A percentile compares a stretch with the other conserved stretches of the same genome.
These are phyloP conservation scores for Actinopyga echinites DNA, from an alignment of 53 echinoderm and acorn worm genomes.

Conservation along the genomic window DNA sequence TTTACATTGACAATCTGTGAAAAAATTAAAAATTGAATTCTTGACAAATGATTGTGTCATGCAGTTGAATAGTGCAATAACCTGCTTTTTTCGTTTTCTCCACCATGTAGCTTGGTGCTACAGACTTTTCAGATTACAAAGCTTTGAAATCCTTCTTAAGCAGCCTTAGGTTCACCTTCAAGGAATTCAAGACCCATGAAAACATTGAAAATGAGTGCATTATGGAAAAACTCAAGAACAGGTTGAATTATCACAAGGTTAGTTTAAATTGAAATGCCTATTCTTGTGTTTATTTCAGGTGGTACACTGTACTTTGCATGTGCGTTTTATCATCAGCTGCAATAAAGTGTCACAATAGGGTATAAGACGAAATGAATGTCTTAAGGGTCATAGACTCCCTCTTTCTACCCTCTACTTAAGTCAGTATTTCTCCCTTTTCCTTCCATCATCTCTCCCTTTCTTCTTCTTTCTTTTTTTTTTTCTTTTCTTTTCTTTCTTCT, in stretches of 20 bases:
- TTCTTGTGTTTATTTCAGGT: too few relatives aligned
- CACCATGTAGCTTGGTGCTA: conserved; percentile 61
- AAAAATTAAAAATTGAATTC: background rate
- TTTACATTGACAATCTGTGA: background rate
- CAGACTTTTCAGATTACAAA: conserved; percentile 80
- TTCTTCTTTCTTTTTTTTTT: too few relatives aligned
- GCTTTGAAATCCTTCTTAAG: conserved; percentile 77
- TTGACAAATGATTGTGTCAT: background rate
- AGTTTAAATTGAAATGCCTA: too few relatives aligned
- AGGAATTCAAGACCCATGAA: conserved; percentile 95
- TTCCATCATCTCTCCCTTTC: too few relatives aligned
- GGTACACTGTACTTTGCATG: too few relatives aligned
- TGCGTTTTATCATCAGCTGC: too few relatives aligned
- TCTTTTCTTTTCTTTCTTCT: too few relatives aligned
- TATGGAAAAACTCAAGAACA: conserved; percentile 94
- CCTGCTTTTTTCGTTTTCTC: background rate
- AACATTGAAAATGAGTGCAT: conserved; percentile 98
- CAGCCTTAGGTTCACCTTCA: conserved; percentile 77
- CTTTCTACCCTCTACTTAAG: too few relatives aligned
- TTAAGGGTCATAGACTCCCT: too few relatives aligned
- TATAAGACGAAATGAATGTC: too few relatives aligned
- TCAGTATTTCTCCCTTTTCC: too few relatives aligned
- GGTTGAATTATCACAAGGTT: conserved; percentile 67
- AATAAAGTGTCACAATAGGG: too few relatives aligned
- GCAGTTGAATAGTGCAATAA: background rate